These are phyloP conservation scores for Ophioninae sp. DNA, from an alignment of 2,888 invertebrate species.

Conservation along the genomic window DNA sequence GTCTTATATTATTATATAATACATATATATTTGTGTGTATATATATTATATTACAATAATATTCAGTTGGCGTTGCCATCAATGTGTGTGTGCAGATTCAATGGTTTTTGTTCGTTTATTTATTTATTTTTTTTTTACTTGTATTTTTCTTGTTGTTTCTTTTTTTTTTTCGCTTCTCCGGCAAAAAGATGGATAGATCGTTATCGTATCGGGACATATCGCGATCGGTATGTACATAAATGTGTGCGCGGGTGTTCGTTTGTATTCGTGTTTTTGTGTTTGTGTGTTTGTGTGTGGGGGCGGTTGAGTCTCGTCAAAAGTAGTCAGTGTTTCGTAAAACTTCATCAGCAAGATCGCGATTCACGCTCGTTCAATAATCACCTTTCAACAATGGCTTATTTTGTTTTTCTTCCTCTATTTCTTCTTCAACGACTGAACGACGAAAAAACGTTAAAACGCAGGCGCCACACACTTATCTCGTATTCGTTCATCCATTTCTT, in stretches of 20 bases:
- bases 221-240: conserved; percentile 21
- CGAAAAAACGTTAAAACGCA: conserved; percentile 49
- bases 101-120: conserved; percentile 23
- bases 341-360: conserved; percentile 71
- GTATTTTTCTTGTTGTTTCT: not conserved
- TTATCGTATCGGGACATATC: conserved; percentile 58
- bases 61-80: conserved; percentile 58
- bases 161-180: conserved; percentile 25
- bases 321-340: conserved; percentile 68
- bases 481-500: conserved; percentile 39
- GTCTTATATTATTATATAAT: conserved; percentile 53
- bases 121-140: no score
- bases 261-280: not conserved
- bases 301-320: conserved; percentile 50
- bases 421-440: conserved; percentile 27
- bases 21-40: not conserved
- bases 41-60: conserved; percentile 46
- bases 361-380: conserved; percentile 64
- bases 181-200: conserved; percentile 48
- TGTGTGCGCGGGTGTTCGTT: conserved; percentile 42
- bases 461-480: conserved; percentile 2
- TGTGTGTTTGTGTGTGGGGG: conserved; percentile 18
- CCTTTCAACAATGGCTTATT: conserved; percentile 49
- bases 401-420: conserved; percentile 21
- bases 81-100: conserved; percentile 67